A percentile compares a stretch with the other conserved stretches of the same genome.
These are phyloP conservation scores for Conopomorpha cramerella DNA, from an alignment of 1,140 invertebrate species.

Conservation along the genomic window DNA sequence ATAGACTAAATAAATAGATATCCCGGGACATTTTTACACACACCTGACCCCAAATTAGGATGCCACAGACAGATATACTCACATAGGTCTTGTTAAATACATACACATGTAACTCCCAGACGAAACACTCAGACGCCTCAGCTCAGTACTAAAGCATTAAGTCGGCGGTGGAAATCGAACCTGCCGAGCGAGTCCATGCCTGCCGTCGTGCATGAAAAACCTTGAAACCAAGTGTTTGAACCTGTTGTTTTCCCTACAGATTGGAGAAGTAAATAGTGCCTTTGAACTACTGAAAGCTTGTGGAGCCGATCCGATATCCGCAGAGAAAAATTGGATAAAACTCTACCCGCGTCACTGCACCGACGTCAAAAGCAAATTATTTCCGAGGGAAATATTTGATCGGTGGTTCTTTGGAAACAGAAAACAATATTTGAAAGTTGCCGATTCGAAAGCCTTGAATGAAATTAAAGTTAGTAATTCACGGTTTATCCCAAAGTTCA, in stretches of 20 bases:
- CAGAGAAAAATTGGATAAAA: slow-evolving; percentile 22
- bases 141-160: no score
- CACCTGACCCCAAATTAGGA: no score
- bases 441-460: not conserved
- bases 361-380: slow-evolving; percentile 22
- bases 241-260: slow-evolving; percentile 9
- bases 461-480: not conserved
- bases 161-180: not conserved
- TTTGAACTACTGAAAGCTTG: slow-evolving; percentile 31
- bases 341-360: slow-evolving; percentile 35
- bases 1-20: no score
- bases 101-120: no score
- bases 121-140: no score
- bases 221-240: not conserved
- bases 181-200: not conserved
- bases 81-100: no score
- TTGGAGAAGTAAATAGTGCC: slow-evolving; percentile 27
- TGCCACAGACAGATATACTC: no score
- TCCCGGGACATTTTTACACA: no score
- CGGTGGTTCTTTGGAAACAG: slow-evolving; percentile 20
- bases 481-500: no score
- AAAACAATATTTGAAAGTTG: slow-evolving; percentile 12
- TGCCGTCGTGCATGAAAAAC: not conserved
- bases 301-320: slow-evolving; percentile 17
- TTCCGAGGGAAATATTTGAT: slow-evolving; percentile 21